phyloP scores from a whole-genome alignment of 1,140 invertebrate genomes.

The Hyposmocoma kahamanoa region DNA sequence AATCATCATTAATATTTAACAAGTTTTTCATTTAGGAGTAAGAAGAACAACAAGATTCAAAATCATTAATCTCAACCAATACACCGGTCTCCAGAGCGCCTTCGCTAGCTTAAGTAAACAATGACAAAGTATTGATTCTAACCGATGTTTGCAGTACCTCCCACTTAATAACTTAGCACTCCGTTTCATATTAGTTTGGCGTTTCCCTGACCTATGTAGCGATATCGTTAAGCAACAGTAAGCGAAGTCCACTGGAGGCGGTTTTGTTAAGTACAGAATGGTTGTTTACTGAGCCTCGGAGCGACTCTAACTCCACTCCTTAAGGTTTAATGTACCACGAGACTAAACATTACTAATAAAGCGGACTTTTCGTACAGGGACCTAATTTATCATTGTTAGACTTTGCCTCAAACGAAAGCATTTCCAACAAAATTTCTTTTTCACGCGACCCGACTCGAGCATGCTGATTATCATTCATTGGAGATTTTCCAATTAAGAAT shows the following conservation, averaged over 20 bases:
- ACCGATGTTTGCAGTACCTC: constrained; percentile 6
- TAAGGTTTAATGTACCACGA: constrained; percentile 26
- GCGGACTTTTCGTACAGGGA: constrained; percentile 33
- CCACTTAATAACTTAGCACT: constrained; percentile 14
- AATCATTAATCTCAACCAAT: constrained; percentile 16
- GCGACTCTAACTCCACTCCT: constrained; percentile 4
- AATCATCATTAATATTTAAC: too few species aligned
- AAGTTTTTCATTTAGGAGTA: constrained; percentile 25
- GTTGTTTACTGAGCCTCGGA: not conserved
- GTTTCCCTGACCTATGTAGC: constrained; percentile 11
- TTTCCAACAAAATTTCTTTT: constrained; percentile 42
- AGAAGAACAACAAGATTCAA: constrained; percentile 16
- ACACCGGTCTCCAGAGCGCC: not conserved
- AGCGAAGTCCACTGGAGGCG: not conserved
- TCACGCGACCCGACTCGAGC: too few species aligned
- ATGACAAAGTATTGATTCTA: not conserved
- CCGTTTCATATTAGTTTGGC: constrained; percentile 15
- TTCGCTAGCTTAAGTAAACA: not conserved
- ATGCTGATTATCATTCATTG: too few species aligned
- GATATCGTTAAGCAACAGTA: constrained; percentile 19
- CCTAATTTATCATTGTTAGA: constrained; percentile 59
- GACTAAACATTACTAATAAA: constrained; percentile 44
- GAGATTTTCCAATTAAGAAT: too few species aligned
- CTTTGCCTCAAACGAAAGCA: constrained; percentile 44
- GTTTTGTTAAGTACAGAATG: not conserved